Percentiles rank a stretch among this genome's conserved stretches.
These are phyloP conservation scores for Paracanthobrama guichenoti DNA, from an alignment of 2,113 vertebrate genomes.

Conservation along the genomic window DNA sequence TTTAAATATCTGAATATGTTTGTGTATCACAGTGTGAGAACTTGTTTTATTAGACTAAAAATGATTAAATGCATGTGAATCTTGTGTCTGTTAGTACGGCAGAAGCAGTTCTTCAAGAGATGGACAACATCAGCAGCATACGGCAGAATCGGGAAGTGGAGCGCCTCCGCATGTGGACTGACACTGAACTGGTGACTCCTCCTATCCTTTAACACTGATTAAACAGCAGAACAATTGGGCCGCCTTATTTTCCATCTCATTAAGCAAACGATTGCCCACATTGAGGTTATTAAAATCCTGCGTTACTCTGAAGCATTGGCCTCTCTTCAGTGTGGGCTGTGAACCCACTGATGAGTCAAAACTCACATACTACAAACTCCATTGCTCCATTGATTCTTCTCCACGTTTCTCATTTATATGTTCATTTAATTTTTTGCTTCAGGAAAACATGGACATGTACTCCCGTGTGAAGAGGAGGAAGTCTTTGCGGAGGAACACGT, in stretches of 20 bases:
- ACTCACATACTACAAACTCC: neutral
- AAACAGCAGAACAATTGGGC: constrained; percentile 80
- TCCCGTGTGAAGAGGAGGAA: constrained; percentile 97
- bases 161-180: constrained; percentile 98
- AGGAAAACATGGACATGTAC: constrained; percentile 99
- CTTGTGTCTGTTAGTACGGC: constrained; percentile 81
- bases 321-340: constrained; percentile 13
- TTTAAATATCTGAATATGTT: no score
- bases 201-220: constrained; percentile 11
- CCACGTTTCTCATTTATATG: neutral
- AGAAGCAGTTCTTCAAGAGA: constrained; percentile 97
- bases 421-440: neutral
- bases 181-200: constrained; percentile 89
- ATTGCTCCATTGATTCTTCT: constrained; percentile 9
- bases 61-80: constrained; percentile 14
- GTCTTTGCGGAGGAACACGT: constrained; percentile 90
- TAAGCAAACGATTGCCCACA: constrained; percentile 8
- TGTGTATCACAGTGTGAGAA: no score
- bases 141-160: constrained; percentile 94
- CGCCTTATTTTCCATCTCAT: constrained; percentile 22
- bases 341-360: constrained; percentile 12
- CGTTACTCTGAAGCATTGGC: neutral
- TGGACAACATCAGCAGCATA: constrained; percentile 98
- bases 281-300: constrained; percentile 12
- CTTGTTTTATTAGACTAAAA: neutral